Conservation (phyloP, 2,888 invertebrate genomes). For the Scrobipalpa costella region DNA sequence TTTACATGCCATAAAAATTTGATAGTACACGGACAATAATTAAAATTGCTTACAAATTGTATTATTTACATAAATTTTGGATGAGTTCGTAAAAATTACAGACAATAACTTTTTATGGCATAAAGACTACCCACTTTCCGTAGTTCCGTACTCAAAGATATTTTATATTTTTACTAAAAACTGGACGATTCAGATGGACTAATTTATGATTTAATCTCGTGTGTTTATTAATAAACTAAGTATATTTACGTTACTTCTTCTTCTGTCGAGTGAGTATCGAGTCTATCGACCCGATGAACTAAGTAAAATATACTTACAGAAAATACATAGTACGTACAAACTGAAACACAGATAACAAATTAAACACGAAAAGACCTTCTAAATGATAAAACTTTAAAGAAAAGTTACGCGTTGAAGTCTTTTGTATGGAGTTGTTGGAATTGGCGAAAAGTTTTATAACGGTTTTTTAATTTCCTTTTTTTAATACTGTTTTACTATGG, state of each 20-base stretch:
- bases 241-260: too few relatives aligned
- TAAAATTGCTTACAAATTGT: background rate
- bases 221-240: too few relatives aligned
- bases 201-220: background rate
- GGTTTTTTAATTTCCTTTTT: too few relatives aligned
- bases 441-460: too few relatives aligned
- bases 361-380: background rate
- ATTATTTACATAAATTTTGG: slow-evolving; percentile 1
- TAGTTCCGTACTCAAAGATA: too few relatives aligned
- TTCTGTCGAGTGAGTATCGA: too few relatives aligned
- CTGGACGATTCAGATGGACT: too few relatives aligned
- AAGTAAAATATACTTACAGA: too few relatives aligned
- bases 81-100: background rate
- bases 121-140: too few relatives aligned
- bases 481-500: too few relatives aligned
- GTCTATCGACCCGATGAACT: too few relatives aligned
- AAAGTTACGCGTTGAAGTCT: slow-evolving; percentile 21
- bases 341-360: background rate
- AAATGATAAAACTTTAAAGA: background rate
- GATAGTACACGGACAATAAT: slow-evolving; percentile 3
- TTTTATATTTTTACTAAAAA: background rate
- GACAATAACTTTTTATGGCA: background rate
- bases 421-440: background rate
- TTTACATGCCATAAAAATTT: slow-evolving; percentile 19
- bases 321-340: too few relatives aligned